Base-by-base conservation (phyloP, 2,888 invertebrate species). In the Slavum lentiscoides region DNA sequence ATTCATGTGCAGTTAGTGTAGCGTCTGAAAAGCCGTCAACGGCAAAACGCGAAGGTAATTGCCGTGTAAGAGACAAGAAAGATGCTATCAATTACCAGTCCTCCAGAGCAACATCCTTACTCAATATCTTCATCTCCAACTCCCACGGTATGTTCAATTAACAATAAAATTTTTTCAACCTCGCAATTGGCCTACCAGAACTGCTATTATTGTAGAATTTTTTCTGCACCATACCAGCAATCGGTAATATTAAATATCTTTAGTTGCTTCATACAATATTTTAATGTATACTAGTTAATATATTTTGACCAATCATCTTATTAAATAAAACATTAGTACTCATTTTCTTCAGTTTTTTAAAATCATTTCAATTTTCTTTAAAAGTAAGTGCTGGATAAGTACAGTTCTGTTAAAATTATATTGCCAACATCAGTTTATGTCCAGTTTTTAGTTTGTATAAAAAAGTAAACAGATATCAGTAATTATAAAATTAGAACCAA, bases 111-210 rank as follows among this genome's bases (percentile, higher is more conserved):
- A 95, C 95, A 88, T 96, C 95, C 88, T 92, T 96, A 88, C 91
- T 96, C 88, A 95, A 96, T 91, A 91, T 96, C 89, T 96, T 96
- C 91, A 94, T 95, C 90, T 94, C 95, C 89, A 95, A 94, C 90
- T 94, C 95, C 89, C 95, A 94, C 92, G 95, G 94, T 91, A 95
- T 83, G 85, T 84, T 82, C 82, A 82, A 82, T 82, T 62, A 70
- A 80, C 80, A 58, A 64, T 64, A 66, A 21, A 66, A 49, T 81
- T 74, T 74, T 74, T 74, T 74, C 74, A 69, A 81, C 68, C 61
- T 81, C 81, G 66, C 69, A 69, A 81, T 74, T 68, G 73, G 74
- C 81, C 74, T 74, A 81, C 74, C 59, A n/a, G 74, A 81, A 68
- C 81, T 64, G 81, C 74, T 81, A 73, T 72, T 73, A 73, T 64